Conservation (phyloP, 2,113 vertebrate species). For the Xerus inauris region DNA sequence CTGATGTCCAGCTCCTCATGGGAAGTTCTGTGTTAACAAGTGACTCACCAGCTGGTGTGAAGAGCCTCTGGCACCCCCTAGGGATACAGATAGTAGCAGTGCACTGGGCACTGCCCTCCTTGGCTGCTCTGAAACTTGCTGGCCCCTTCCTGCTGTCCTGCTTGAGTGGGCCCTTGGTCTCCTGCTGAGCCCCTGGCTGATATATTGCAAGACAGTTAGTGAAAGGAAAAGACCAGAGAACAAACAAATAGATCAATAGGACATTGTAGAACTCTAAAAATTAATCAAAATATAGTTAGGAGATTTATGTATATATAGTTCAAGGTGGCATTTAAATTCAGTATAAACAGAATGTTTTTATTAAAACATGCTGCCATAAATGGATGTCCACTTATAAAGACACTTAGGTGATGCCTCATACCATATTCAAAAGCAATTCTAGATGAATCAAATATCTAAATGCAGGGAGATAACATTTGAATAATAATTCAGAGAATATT, state of each 20-base stretch:
- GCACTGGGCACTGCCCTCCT: background rate
- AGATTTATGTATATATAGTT: background rate
- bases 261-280: background rate
- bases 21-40: background rate
- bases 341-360: slow-evolving; percentile 4
- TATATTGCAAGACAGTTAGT: background rate
- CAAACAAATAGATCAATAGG: background rate
- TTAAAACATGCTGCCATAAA: background rate
- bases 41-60: background rate
- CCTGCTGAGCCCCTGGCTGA: background rate
- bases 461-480: background rate
- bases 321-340: background rate
- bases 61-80: background rate
- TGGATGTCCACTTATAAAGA: background rate
- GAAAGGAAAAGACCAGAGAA: background rate
- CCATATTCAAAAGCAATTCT: too few species aligned
- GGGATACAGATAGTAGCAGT: too few species aligned
- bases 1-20: background rate
- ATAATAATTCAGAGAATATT: background rate
- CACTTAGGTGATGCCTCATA: background rate
- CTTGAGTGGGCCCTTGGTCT: background rate
- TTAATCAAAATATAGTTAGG: background rate
- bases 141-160: background rate
- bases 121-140: background rate
- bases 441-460: background rate